phyloP scores from a whole-genome alignment of 1,140 invertebrate genomes.

The Papilio helenus region DNA sequence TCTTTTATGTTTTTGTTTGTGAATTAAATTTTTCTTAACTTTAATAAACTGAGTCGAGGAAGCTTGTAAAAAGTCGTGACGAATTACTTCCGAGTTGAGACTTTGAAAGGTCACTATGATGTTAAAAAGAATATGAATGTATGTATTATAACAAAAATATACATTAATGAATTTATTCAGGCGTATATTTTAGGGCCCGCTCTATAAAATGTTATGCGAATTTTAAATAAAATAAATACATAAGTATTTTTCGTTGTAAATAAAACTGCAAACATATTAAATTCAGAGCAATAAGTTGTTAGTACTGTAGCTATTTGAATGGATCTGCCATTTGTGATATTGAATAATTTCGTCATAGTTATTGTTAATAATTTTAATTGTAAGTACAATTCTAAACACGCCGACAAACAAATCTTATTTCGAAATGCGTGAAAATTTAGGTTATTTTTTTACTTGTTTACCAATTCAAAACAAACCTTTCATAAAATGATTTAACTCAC shows the following conservation, averaged over 20 bases:
- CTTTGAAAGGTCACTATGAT: constrained; percentile 5
- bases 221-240: background rate
- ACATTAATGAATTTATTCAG: background rate
- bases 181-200: background rate
- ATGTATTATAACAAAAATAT: background rate
- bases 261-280: background rate
- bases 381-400: background rate
- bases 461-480: background rate
- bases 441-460: background rate
- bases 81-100: constrained; percentile 24
- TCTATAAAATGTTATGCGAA: background rate
- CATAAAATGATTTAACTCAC: background rate
- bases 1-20: background rate
- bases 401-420: background rate
- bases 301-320: too few relatives aligned
- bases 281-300: too few relatives aligned
- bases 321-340: too few relatives aligned
- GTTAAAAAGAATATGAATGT: background rate
- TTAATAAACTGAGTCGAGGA: background rate
- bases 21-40: constrained; percentile 10
- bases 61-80: constrained; percentile 17
- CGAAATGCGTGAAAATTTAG: background rate
- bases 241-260: background rate
- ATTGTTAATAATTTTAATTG: background rate
- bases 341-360: too few relatives aligned